Evolutionary conservation across 2,113 vertebrate species (phyloP).

Genomic region (Malurus cyaneus): DNA sequence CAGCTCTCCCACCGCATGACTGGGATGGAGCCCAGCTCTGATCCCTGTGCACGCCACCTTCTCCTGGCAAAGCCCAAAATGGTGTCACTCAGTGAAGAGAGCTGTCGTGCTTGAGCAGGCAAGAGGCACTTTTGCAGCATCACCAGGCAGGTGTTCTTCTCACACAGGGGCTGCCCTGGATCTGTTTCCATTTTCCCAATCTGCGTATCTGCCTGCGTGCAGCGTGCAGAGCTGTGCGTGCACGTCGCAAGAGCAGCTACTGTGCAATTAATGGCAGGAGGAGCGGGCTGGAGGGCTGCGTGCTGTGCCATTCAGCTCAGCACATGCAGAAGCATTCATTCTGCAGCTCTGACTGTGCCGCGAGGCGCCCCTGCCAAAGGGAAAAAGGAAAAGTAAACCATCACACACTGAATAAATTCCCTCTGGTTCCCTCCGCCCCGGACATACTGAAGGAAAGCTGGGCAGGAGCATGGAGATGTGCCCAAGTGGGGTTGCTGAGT

Average conservation of each 20-base stretch:
- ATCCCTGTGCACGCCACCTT: rapidly evolving
- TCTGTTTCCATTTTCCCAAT: rapidly evolving
- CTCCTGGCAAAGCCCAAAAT: background rate
- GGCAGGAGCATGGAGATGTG: background rate
- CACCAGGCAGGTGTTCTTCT: background rate
- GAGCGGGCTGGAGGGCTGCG: background rate
- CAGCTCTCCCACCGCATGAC: background rate
- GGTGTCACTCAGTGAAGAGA: background rate
- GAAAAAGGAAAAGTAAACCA: background rate
- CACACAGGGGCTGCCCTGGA: background rate
- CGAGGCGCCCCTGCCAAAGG: background rate
- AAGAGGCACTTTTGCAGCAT: background rate
- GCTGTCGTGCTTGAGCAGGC: background rate
- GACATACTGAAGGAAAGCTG: background rate
- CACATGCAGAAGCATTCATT: background rate
- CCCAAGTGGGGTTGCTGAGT: background rate
- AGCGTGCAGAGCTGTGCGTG: rapidly evolving
- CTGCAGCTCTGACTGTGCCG: background rate
- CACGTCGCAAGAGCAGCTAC: background rate
- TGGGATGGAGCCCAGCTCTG: background rate
- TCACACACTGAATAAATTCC: background rate
- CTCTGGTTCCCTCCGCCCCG: background rate
- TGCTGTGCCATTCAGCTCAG: conserved; percentile 30
- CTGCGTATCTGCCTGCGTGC: background rate
- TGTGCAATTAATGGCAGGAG: background rate